A percentile compares a stretch with the other conserved stretches of the same genome.
These are phyloP conservation scores for Euwallacea similis DNA, from an alignment of 1,140 invertebrate genomes.

Conservation along the genomic window DNA sequence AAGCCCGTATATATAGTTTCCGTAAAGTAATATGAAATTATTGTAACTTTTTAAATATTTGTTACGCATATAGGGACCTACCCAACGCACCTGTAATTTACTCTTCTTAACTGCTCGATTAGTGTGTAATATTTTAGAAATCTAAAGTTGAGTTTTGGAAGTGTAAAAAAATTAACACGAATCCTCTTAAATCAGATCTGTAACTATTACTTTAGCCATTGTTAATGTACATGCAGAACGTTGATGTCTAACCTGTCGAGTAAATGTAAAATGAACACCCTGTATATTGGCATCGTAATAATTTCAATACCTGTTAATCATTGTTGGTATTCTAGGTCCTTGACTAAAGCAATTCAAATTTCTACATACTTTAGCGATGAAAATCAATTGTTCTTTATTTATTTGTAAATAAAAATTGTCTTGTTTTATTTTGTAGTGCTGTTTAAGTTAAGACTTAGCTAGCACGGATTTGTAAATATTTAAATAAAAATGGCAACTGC, in stretches of 20 bases:
- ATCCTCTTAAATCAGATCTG: not conserved
- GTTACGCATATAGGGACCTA: constrained; percentile 31
- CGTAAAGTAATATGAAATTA: constrained; percentile 26
- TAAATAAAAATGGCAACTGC: constrained; percentile 44
- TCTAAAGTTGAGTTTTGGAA: constrained; percentile 7
- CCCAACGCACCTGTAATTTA: constrained; percentile 22
- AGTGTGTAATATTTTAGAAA: constrained; percentile 8
- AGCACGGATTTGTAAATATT: constrained; percentile 49
- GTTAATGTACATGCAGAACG: constrained; percentile 24
- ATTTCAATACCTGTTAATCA: constrained; percentile 12
- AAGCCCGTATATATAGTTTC: constrained; percentile 31
- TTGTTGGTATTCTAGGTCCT: constrained; percentile 37
- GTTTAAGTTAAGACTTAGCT: constrained; percentile 48
- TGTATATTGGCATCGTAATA: constrained; percentile 14
- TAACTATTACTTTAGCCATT: not conserved
- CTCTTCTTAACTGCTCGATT: not conserved
- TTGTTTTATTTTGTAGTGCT: constrained; percentile 45
- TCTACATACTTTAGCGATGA: constrained; percentile 32
- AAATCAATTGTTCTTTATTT: constrained; percentile 38
- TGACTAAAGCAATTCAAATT: constrained; percentile 37
- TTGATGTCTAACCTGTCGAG: constrained; percentile 18
- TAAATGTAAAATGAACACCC: constrained; percentile 19
- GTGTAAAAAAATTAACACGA: not conserved
- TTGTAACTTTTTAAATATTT: constrained; percentile 32
- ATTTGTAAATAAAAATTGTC: constrained; percentile 46